Percentiles rank a stretch among this genome's conserved stretches.
These are phyloP conservation scores for Halichoeres trimaculatus DNA, from an alignment of 2,113 vertebrate species.

Conservation along the genomic window DNA sequence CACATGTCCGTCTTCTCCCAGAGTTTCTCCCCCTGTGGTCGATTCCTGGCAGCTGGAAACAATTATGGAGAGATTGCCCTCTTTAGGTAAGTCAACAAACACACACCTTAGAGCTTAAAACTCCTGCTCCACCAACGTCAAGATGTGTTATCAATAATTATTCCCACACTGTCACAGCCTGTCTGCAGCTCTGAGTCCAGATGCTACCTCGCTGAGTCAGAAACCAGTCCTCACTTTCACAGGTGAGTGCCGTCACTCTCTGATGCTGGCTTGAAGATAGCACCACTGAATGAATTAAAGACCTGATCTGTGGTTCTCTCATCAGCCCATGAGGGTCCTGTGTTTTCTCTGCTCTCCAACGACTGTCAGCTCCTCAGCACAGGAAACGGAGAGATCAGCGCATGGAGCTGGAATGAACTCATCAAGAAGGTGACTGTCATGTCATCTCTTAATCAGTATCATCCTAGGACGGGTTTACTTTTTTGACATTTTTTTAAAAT, in stretches of 20 bases:
- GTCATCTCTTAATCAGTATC: too few species aligned
- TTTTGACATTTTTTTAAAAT: neutral
- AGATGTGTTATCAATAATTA: neutral
- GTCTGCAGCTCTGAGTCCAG: conserved; percentile 89
- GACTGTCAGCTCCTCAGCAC: conserved; percentile 88
- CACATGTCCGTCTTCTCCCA: conserved; percentile 93
- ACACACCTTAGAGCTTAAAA: neutral
- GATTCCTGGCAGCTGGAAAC: conserved; percentile 89
- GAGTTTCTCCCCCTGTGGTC: conserved; percentile 90
- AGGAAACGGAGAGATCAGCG: conserved; percentile 89
- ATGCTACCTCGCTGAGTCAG: conserved; percentile 84
- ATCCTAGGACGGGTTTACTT: too few species aligned
- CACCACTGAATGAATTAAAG: neutral
- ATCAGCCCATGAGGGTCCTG: conserved; percentile 88
- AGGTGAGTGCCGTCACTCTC: conserved; percentile 75
- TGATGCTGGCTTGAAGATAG: neutral
- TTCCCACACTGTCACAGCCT: conserved; percentile 75
- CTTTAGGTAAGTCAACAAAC: conserved; percentile 84
- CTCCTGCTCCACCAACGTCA: neutral
- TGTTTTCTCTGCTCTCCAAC: conserved; percentile 88
- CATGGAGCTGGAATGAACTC: conserved; percentile 91
- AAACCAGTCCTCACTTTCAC: conserved; percentile 87
- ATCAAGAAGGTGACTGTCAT: conserved; percentile 83
- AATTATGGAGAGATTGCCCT: conserved; percentile 90
- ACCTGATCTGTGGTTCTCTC: neutral